Evolutionary conservation across 2,888 invertebrate species (phyloP).

Genomic region (Petrolisthes manimaculis): DNA sequence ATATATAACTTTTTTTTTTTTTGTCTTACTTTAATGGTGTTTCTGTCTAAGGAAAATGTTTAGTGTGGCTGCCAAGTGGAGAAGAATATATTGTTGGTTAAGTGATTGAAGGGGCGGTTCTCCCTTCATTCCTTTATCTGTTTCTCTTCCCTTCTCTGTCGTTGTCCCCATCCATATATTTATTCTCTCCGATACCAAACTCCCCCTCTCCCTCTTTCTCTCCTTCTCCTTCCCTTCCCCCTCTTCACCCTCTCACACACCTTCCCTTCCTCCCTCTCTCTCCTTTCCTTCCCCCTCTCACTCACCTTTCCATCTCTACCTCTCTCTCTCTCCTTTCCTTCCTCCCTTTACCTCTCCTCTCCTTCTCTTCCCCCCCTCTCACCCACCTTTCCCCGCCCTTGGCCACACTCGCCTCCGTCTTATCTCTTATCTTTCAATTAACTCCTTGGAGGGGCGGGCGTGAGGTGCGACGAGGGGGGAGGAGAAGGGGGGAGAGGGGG

Average conservation of each 20-base stretch:
- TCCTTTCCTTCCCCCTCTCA: not conserved
- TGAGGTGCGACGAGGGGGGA: not conserved
- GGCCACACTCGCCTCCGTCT: not conserved
- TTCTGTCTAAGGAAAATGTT: too few species aligned
- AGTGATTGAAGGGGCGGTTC: too few species aligned
- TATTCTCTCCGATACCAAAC: not conserved
- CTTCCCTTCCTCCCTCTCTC: not conserved
- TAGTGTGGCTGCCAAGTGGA: too few species aligned
- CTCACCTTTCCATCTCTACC: not conserved
- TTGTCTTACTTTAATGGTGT: too few species aligned
- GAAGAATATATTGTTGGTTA: too few species aligned
- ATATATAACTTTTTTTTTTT: too few species aligned
- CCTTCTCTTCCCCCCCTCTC: not conserved
- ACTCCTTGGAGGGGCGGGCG: conserved; percentile 19
- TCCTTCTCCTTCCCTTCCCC: not conserved
- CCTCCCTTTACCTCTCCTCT: not conserved
- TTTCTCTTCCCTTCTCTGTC: not conserved
- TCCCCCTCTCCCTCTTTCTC: not conserved
- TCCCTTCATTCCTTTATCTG: not conserved
- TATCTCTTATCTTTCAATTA: conserved; percentile 27
- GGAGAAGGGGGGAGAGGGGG: not conserved
- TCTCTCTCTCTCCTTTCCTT: not conserved
- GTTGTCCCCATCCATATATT: not conserved
- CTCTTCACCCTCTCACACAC: not conserved
- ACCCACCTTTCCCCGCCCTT: not conserved